These are phyloP conservation scores for Antechinus flavipes DNA, from an alignment of 2,113 vertebrate genomes.

Conservation along the genomic window DNA sequence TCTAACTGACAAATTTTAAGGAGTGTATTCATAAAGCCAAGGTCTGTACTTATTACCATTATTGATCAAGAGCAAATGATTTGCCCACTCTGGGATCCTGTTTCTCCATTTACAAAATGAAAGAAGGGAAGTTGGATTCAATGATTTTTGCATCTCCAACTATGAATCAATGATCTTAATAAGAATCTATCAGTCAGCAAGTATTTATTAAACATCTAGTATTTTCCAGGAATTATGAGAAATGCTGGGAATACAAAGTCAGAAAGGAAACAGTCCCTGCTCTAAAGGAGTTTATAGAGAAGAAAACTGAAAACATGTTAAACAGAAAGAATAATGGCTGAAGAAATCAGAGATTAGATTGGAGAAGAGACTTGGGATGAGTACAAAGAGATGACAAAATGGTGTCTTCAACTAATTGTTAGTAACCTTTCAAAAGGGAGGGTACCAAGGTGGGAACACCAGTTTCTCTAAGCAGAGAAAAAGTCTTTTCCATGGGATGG, in stretches of 20 bases:
- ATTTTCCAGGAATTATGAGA: not conserved
- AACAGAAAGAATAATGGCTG: not conserved
- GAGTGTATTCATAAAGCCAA: not conserved
- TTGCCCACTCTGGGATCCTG: not conserved
- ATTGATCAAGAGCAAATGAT: not conserved
- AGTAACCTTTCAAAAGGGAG: not conserved
- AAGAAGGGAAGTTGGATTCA: not conserved
- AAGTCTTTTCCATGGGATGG: not conserved
- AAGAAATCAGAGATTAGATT: not conserved
- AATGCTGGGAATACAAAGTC: not conserved
- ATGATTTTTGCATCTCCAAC: not conserved
- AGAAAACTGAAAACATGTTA: not conserved
- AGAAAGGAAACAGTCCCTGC: not conserved
- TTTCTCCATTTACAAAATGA: not conserved
- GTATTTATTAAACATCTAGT: not conserved
- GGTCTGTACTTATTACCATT: not conserved
- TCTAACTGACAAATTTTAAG: not conserved
- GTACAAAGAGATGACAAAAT: not conserved
- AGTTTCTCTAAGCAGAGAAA: not conserved
- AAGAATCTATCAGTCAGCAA: not conserved
- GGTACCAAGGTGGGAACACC: not conserved
- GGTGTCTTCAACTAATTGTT: not conserved
- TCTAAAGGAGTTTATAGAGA: not conserved
- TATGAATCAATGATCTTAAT: not conserved
- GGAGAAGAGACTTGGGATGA: not conserved